Base-by-base conservation (phyloP, 2,113 vertebrate species). In the Cranoglanis bouderius region DNA sequence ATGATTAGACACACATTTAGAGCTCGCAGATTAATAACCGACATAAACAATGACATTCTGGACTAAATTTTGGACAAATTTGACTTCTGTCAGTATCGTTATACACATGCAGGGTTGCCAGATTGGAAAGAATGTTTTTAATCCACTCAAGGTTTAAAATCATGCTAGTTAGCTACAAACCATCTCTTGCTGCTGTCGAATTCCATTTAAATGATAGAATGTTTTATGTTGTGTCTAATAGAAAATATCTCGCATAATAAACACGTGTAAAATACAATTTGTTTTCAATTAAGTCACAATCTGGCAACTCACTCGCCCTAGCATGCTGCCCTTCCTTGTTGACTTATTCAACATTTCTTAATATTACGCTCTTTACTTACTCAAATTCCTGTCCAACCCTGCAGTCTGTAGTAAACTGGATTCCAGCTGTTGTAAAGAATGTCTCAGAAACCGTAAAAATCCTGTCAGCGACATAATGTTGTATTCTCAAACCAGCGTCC, bases 401-500 rank as follows among this genome's bases (percentile, higher is more conserved):
- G 91, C 88, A 12, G 72, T 90, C 92, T 93, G 94, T 55, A 93
- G 65, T 18, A 96, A 91, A 87, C 91, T 93, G 49, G 87, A 91
- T 61, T 96, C 95, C 82, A 96, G 89, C 0, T 77, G 92, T 21
- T 95, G 78, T 85, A 96, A 88, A 26, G 94, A 96, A 18, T 82
- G 88, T 18, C 94, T 86, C 6, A 96, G 85, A 74, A 91, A 93
- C 26, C 92, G 89, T 3, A 96, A 38, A 26, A 96, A 89, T 5
- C 90, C 87, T 0, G 90, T 24, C 63, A 95, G 82, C 85, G 92
- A 94, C 92, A 96, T 93, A 46, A 51, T 46, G 0, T 77, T 46
- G 0, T 77, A 32, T 74, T 57, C 85, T 91, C 72, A 55, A 21
- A 0, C 18, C 14, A 16, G 13, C 43, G 26, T 2, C 86, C n/a